Conservation (phyloP, 2,888 invertebrate species). For the Trypoxylon attenuatum region DNA sequence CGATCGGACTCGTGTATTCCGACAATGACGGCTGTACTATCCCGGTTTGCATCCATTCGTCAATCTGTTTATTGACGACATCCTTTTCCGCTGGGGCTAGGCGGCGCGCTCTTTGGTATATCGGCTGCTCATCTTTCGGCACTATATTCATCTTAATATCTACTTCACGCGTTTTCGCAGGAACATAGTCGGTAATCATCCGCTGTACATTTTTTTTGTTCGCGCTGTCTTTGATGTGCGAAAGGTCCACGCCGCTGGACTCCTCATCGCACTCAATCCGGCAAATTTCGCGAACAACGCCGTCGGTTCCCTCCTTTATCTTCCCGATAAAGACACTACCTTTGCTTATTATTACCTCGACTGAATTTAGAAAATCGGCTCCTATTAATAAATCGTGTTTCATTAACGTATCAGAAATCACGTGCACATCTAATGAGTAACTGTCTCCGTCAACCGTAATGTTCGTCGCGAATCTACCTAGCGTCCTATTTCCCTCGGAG, state of each 20-base stretch:
- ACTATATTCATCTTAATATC: slow-evolving; percentile 20
- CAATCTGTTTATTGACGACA: slow-evolving; percentile 21
- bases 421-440: not conserved
- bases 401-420: not conserved
- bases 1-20: slow-evolving; percentile 22
- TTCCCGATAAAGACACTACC: not conserved
- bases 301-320: too few species aligned
- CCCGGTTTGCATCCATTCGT: slow-evolving; percentile 22
- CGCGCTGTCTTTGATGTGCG: too few species aligned
- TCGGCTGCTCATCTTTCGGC: slow-evolving; percentile 32
- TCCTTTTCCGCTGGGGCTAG: slow-evolving; percentile 15
- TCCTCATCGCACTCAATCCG: too few species aligned
- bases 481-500: not conserved
- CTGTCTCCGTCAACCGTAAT: not conserved
- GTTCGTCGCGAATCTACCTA: not conserved
- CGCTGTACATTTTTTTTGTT: too few species aligned
- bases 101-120: slow-evolving; percentile 27
- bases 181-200: not conserved
- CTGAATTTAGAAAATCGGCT: not conserved
- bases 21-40: too few species aligned
- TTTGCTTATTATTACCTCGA: not conserved
- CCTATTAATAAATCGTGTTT: not conserved
- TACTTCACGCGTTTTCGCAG: not conserved
- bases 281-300: too few species aligned
- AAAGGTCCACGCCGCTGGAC: too few species aligned